Evolutionary conservation across 2,888 invertebrate genomes (phyloP), one percentile per base, ranked within the genome.

Genomic region (Coenonympha arcania): DNA sequence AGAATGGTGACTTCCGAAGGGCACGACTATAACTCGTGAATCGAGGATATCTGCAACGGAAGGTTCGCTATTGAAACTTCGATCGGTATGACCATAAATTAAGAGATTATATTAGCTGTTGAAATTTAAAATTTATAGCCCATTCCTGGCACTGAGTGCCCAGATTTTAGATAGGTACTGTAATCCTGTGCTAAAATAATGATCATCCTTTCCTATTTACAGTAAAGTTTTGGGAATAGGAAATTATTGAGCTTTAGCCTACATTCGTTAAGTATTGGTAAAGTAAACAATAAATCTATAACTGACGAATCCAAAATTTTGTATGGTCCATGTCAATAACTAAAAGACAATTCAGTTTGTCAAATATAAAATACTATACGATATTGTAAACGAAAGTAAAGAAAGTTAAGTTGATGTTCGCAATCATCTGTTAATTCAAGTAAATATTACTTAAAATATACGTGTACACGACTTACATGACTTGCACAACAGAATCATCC

Each of bases 1-100:
- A 82, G 79, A 76, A 79, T 75, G 72, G 76, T 71, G 71, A 81
- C 79, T 82, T 82, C 81, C 82, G 76, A 68, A 64, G 65, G 65
- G 69, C 67, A 62, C 66, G 63, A 70, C 66, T 66, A 69, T 63
- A 75, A 77, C 76, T 77, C 75, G 77, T 75, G 71, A 77, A 76
- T 77, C 75, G 77, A 75, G 71, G 70, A 69, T 73, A 75, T 73
- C 64, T 63, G 59, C 55, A 63, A 68, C 66, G 68, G 71, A 69
- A 73, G 70, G 71, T 64, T 64, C 63, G 66, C 68, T 66, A 66
- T 70, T 69, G 70, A 69, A 67, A 66, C 63, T 71, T 60, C 63
- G 47, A 49, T 53, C 36, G 72, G 73, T 69, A 72, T 73, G 69
- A 70, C 70, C 64, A 79, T 79, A 76, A 74, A 76, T 76, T 73